Percentiles rank a stretch among this genome's conserved stretches.
These are phyloP conservation scores for Clarias magur DNA, from an alignment of 2,113 vertebrate species.

Conservation along the genomic window DNA sequence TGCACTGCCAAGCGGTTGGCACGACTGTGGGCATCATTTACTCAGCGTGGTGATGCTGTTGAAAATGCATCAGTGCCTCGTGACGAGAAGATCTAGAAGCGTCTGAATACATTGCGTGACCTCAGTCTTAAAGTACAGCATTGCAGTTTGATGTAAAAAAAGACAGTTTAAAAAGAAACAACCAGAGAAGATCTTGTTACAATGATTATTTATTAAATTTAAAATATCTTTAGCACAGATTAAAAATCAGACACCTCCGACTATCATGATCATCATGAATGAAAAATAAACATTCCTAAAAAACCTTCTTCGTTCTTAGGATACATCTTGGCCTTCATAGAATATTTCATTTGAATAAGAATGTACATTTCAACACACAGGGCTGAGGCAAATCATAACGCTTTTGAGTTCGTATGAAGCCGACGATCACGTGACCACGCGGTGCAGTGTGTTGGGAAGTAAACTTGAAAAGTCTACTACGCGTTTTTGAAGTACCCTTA, in stretches of 20 bases:
- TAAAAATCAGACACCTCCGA: conserved; percentile 83
- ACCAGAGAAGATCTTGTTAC: conserved; percentile 64
- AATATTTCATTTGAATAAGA: conserved; percentile 47
- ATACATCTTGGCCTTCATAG: conserved; percentile 59
- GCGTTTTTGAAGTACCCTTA: not conserved
- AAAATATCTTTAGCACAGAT: conserved; percentile 86
- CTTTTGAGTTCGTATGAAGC: conserved; percentile 15
- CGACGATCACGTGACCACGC: conserved; percentile 12
- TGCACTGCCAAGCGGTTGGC: conserved; percentile 34
- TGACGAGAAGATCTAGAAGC: not conserved
- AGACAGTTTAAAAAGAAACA: conserved; percentile 1
- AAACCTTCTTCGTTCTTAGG: conserved; percentile 65
- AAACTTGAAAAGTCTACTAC: not conserved
- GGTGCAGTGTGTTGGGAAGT: not conserved
- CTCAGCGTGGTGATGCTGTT: conserved; percentile 18
- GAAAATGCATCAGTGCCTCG: not conserved
- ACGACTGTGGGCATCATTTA: conserved; percentile 18
- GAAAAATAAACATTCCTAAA: conserved; percentile 75
- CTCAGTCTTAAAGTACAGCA: too few relatives aligned
- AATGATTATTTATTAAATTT: conserved; percentile 85
- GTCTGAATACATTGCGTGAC: not conserved
- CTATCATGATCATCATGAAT: conserved; percentile 77
- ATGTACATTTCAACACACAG: conserved; percentile 64
- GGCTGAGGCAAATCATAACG: conserved; percentile 70
- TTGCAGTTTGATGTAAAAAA: not conserved